phyloP scores from a whole-genome alignment of 2,113 vertebrate genomes.

The Halcyon malimbica region DNA sequence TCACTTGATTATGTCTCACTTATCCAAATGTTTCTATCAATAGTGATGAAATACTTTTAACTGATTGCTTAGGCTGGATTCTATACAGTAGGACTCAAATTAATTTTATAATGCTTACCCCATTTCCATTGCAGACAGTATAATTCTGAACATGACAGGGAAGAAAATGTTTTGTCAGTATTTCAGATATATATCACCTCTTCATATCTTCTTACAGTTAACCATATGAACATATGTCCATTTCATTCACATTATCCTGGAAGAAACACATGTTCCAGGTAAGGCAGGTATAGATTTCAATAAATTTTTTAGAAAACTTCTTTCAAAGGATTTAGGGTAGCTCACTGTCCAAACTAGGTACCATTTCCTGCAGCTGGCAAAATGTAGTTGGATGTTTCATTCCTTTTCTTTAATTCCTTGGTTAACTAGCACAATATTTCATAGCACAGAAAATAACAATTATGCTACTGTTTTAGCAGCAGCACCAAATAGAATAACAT shows the following conservation, averaged over 20 bases:
- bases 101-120: not conserved
- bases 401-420: not conserved
- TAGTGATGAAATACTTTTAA: not conserved
- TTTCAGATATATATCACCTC: not conserved
- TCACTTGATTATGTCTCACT: not conserved
- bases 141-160: not conserved
- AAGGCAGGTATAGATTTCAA: not conserved
- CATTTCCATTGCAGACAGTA: not conserved
- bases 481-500: not conserved
- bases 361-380: not conserved
- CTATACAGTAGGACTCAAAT: not conserved
- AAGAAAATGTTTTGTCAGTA: not conserved
- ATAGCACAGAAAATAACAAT: not conserved
- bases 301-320: not conserved
- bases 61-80: not conserved
- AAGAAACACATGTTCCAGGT: not conserved
- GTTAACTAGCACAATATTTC: not conserved
- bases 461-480: not conserved
- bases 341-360: not conserved
- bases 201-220: not conserved
- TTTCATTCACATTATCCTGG: not conserved
- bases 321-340: not conserved
- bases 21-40: not conserved
- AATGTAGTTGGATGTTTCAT: not conserved
- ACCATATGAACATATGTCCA: not conserved